Evolutionary conservation across 2,113 vertebrate species (phyloP).

Genomic region (Felis chaus): DNA sequence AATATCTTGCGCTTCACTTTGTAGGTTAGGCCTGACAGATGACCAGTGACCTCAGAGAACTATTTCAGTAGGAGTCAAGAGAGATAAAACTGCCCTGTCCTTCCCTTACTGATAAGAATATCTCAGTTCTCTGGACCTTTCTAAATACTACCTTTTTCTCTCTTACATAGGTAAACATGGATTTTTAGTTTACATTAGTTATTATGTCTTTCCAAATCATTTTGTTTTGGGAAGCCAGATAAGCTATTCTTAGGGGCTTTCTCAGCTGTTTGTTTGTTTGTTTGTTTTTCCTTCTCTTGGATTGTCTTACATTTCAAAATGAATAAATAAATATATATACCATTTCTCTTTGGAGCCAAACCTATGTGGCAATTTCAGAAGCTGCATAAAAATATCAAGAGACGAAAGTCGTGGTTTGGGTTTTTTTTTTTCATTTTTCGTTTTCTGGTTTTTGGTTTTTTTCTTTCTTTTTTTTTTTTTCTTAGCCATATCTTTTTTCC

Average conservation of each 20-base stretch:
- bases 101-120: not conserved
- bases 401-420: not conserved
- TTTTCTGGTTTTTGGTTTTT: no score
- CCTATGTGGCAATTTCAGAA: not conserved
- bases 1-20: not conserved
- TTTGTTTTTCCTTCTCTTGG: not conserved
- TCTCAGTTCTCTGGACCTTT: not conserved
- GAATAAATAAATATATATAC: not conserved
- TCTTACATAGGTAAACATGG: not conserved
- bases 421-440: not conserved
- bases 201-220: not conserved
- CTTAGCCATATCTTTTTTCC: not conserved
- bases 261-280: not conserved
- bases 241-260: not conserved
- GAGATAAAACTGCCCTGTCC: not conserved
- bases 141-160: not conserved
- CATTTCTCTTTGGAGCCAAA: not conserved
- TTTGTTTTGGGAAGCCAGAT: not conserved
- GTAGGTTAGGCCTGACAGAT: not conserved
- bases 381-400: not conserved
- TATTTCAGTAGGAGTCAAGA: not conserved
- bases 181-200: conserved; percentile 9
- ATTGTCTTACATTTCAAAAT: not conserved
- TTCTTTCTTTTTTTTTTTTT: not conserved
- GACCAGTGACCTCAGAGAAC: not conserved